Evolutionary conservation across 2,797 vertebrate genomes (phyloP).

Genomic region (Chelidonichthys spinosus): DNA sequence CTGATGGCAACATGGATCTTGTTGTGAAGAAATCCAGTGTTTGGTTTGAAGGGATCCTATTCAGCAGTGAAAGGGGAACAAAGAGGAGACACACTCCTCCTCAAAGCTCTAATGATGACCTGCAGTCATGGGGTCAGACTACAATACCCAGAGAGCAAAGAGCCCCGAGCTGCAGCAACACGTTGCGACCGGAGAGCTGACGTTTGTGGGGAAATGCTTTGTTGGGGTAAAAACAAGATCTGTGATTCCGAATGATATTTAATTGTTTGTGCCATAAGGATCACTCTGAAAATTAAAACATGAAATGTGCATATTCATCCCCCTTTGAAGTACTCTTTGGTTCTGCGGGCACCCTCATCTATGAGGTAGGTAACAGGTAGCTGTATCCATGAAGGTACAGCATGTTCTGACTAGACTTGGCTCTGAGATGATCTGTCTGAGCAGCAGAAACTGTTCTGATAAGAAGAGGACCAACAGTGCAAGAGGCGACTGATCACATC

Average conservation of each 20-base stretch:
- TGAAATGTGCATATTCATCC: slow-evolving; percentile 2
- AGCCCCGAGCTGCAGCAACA: slow-evolving; percentile 68
- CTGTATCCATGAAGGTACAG: slow-evolving; percentile 48
- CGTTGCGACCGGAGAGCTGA: slow-evolving; percentile 50
- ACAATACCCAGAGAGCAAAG: slow-evolving; percentile 63
- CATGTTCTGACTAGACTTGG: slow-evolving; percentile 65
- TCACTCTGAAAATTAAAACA: not conserved
- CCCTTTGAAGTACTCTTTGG: slow-evolving; percentile 17
- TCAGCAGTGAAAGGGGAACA: slow-evolving; percentile 77
- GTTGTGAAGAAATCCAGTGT: slow-evolving; percentile 68
- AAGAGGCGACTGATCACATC: slow-evolving; percentile 45
- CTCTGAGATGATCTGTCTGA: slow-evolving; percentile 49
- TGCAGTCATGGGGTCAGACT: slow-evolving; percentile 66
- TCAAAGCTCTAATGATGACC: slow-evolving; percentile 74
- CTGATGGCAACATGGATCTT: slow-evolving; percentile 67
- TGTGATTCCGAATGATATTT: not conserved
- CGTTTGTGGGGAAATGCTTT: slow-evolving; percentile 27
- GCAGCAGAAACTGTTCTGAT: slow-evolving; percentile 50
- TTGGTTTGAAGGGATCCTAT: slow-evolving; percentile 72
- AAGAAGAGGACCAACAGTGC: slow-evolving; percentile 34
- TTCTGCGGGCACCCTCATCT: slow-evolving; percentile 66
- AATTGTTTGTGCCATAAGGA: not conserved
- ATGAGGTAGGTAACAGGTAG: slow-evolving; percentile 62
- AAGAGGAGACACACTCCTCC: slow-evolving; percentile 78
- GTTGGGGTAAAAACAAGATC: slow-evolving; percentile 27